Evolutionary conservation across 1,140 invertebrate genomes (phyloP), one percentile per base, ranked within the genome.

Genomic region (Drosophila tani): DNA sequence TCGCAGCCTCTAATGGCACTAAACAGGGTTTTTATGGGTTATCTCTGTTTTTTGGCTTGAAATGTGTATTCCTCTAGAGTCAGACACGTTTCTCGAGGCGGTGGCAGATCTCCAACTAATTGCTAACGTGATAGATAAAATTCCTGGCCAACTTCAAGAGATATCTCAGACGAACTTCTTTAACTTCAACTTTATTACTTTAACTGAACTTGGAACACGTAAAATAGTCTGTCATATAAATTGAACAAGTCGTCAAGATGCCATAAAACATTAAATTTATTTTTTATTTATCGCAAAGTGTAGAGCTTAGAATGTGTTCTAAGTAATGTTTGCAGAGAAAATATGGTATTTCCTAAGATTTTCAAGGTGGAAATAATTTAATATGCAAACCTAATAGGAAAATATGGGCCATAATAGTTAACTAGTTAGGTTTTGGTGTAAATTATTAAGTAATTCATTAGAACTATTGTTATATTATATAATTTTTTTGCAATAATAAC

Each of bases 71-170:
- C 7, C 27, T 4, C 19, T 6, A 46, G 19, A 15, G n/a, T 11
- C 15, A 38, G 45, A 38, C 57, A 67, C 62, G 19, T 50, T 70
- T 40, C 43, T 29, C 41, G 32, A 3, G 8, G 6, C 19, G n/a
- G 19, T 41, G 24, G 4, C 24, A 7, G 32, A 49, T 15, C 43
- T 27, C 2, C 66, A 19, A 49, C 69, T 71, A 73, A 73, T 59
- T 71, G 69, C 27, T 38, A 59, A 73, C 45, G 53, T 73, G 69
- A 41, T 11, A 60, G 67, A 71, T 73, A 71, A 59, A 71, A 73
- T 71, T 43, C 19, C 45, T 27, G 8, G n/a, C 35, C 19, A 58
- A 49, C 40, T 43, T 43, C 2, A 2, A 43, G 2, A 71, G 43
- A 50, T 50, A 57, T 32, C 9, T 19, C 38, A 55, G 27, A 5